Conservation (phyloP, 2,888 invertebrate species). For the Amphipoea lucens region DNA sequence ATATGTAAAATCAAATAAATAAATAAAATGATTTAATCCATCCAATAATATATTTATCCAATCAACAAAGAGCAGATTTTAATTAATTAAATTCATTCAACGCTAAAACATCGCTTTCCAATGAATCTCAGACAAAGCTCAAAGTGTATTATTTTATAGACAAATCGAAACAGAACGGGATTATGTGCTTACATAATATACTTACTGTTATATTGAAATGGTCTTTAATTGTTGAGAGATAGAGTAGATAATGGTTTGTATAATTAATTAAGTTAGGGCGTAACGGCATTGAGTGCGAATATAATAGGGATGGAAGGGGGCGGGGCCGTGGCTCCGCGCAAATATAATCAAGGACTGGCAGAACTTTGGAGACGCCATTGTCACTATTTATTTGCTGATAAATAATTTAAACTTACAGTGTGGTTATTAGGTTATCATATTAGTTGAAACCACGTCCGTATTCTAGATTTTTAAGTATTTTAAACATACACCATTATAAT, state of each 20-base stretch:
- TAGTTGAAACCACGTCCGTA: no score
- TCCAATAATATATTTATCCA: conserved; percentile 69
- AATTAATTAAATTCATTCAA: conserved; percentile 88
- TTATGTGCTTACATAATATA: conserved; percentile 78
- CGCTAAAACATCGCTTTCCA: conserved; percentile 87
- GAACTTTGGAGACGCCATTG: conserved; percentile 67
- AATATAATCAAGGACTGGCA: conserved; percentile 88
- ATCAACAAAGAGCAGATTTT: conserved; percentile 82
- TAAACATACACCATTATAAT: no score
- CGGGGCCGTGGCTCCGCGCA: conserved; percentile 88
- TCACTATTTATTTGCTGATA: not conserved
- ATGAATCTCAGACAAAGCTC: conserved; percentile 87
- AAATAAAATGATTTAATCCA: conserved; percentile 6
- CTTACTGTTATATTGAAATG: conserved; percentile 35
- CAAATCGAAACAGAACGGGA: conserved; percentile 82
- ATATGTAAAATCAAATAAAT: no score
- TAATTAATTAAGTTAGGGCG: conserved; percentile 68
- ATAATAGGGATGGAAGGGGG: conserved; percentile 89
- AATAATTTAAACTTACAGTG: not conserved
- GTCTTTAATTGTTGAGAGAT: conserved; percentile 22
- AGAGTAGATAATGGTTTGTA: conserved; percentile 67
- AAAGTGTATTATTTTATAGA: conserved; percentile 90
- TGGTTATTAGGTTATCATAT: no score
- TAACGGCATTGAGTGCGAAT: conserved; percentile 73
- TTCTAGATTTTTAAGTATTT: no score